Conservation (phyloP, 2,113 vertebrate genomes). For the Vanacampus margaritifer region DNA sequence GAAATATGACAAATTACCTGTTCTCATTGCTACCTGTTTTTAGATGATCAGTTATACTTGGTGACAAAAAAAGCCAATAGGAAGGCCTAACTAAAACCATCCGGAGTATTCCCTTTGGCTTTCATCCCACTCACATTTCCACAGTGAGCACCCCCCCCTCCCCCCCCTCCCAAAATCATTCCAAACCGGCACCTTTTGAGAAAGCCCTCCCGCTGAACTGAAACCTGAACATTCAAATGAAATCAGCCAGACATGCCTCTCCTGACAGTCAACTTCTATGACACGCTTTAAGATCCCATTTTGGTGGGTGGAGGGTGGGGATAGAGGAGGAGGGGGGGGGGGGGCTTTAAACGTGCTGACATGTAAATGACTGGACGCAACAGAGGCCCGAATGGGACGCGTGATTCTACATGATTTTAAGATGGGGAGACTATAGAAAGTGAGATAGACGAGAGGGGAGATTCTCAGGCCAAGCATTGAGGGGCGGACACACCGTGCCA, state of each 20-base stretch:
- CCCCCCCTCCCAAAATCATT: constrained; percentile 21
- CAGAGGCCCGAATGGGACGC: constrained; percentile 67
- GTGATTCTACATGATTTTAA: constrained; percentile 70
- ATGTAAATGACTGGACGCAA: constrained; percentile 63
- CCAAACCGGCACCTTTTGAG: constrained; percentile 29
- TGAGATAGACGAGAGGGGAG: constrained; percentile 60
- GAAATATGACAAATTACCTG: constrained; percentile 43
- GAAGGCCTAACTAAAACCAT: constrained; percentile 23
- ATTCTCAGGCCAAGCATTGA: constrained; percentile 68
- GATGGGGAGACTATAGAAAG: constrained; percentile 65
- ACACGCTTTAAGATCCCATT: constrained; percentile 67
- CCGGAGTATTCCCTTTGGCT: constrained; percentile 35
- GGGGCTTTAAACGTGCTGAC: constrained; percentile 51
- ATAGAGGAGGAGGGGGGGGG: background rate
- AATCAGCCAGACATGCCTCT: constrained; percentile 50
- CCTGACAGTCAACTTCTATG: constrained; percentile 54
- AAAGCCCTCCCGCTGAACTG: constrained; percentile 27
- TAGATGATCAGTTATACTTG: constrained; percentile 21
- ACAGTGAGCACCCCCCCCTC: constrained; percentile 23
- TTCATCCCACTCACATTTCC: constrained; percentile 47
- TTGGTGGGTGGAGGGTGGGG: constrained; percentile 22
- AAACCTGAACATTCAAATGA: constrained; percentile 50
- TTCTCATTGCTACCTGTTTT: constrained; percentile 27
- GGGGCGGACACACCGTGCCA: constrained; percentile 75
- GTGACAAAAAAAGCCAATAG: constrained; percentile 31